Conservation (phyloP, 1,140 invertebrate genomes). For the Drosophila sp. region DNA sequence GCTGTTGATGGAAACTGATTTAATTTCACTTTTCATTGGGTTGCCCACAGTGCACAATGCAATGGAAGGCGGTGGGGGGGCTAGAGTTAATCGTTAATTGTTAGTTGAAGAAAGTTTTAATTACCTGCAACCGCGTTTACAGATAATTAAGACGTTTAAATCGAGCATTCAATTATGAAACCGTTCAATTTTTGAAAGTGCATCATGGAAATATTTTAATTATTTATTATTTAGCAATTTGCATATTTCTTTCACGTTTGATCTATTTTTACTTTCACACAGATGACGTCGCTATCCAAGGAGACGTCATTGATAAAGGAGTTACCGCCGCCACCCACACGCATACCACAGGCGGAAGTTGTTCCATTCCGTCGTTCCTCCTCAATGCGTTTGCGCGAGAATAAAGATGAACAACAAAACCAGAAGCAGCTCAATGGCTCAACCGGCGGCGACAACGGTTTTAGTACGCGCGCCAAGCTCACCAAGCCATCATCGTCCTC, state of each 20-base stretch:
- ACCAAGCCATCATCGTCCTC: constrained; percentile 42
- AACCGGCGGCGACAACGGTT: constrained; percentile 41
- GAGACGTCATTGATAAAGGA: constrained; percentile 58
- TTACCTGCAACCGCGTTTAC: constrained; percentile 52
- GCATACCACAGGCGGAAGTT: constrained; percentile 57
- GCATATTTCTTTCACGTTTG: constrained; percentile 19
- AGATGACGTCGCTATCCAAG: constrained; percentile 58
- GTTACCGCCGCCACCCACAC: constrained; percentile 52
- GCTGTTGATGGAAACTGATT: constrained; percentile 52
- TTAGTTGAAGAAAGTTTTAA: constrained; percentile 70
- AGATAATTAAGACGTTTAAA: constrained; percentile 75
- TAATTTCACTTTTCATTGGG: constrained; percentile 74
- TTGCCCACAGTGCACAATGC: constrained; percentile 48
- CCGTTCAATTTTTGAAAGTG: constrained; percentile 67
- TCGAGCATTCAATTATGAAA: constrained; percentile 72
- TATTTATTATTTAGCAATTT: constrained; percentile 23
- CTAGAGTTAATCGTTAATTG: constrained; percentile 51
- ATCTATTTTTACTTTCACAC: constrained; percentile 17
- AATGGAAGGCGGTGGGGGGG: background rate
- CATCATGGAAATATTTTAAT: constrained; percentile 37
- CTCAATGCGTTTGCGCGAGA: constrained; percentile 73
- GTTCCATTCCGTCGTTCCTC: constrained; percentile 63
- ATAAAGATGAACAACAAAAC: constrained; percentile 38
- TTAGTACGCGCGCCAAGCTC: constrained; percentile 75
- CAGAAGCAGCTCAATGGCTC: constrained; percentile 7